Evolutionary conservation across 2,113 vertebrate genomes (phyloP), one percentile per base, ranked within the genome.

Genomic region (Mohoua ochrocephala): DNA sequence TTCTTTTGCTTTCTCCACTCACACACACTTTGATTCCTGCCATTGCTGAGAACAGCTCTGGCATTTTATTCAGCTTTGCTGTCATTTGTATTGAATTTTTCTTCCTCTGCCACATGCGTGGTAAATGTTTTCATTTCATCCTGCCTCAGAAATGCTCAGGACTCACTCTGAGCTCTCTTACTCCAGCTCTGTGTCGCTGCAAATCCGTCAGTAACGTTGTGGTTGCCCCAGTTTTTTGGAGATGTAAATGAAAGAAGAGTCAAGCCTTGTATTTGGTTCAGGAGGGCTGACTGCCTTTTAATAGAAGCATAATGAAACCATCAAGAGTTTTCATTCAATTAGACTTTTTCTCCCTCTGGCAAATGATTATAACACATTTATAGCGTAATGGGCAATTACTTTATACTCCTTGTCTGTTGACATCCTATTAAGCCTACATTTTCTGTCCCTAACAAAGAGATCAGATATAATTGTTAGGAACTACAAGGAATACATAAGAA

Each of bases 281-380:
- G 84, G 68, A 79, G 86, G 44, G 18, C 56, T 86, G 91, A 74
- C 88, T 87, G 88, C 73, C 60, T 95, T 69, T 94, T 96, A 92
- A 95, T 23, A 94, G 94, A 64, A 97, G 56, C 96, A 96, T 97
- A 97, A 97, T 97, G 97, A 97, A 97, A 97, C 96, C 92, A 96
- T 97, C 96, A 97, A 96, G 95, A 93, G 82, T 96, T 96, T 96
- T 96, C 89, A 97, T 97, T 97, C 97, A 96, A 95, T 97, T 97
- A 97, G 95, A 87, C 78, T 91, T 95, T 91, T 74, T 86, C 70
- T 67, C 85, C 96, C 95, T 82, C 85, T 76, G 91, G 97, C 92
- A 92, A 97, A 92, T 87, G 73, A 89, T 89, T 82, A 57, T 92
- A 95, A 93, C 96, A 95, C 97, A 95, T 97, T 95, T 94, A 94